Conservation (phyloP, 2,113 vertebrate species). For the Passer montanus region DNA sequence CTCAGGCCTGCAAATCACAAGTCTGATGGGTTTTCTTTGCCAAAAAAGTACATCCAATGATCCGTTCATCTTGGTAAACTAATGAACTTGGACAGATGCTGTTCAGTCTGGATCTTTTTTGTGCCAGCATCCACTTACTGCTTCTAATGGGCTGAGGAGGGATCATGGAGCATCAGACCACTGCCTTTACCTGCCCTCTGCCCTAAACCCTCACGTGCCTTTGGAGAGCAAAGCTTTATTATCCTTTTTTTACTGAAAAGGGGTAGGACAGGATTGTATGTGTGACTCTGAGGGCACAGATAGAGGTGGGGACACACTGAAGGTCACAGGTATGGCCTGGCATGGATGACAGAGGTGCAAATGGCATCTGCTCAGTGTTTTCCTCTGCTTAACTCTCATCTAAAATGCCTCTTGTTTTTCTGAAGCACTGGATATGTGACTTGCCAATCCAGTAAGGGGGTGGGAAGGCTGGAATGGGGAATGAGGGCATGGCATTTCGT, state of each 20-base stretch:
- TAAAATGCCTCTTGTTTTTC: neutral
- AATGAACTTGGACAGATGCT: conserved; percentile 52
- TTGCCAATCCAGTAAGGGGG: neutral
- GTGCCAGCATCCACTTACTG: neutral
- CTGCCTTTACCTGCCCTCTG: neutral
- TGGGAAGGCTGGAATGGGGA: neutral
- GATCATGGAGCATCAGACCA: neutral
- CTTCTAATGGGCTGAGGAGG: neutral
- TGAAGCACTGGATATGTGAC: neutral
- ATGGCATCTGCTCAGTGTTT: neutral
- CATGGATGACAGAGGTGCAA: neutral
- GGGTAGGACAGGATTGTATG: neutral
- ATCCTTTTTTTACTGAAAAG: neutral
- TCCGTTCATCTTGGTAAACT: conserved; percentile 28
- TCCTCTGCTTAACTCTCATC: neutral
- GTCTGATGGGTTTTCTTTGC: conserved; percentile 29
- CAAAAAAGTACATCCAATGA: conserved; percentile 25
- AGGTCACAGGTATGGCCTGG: neutral
- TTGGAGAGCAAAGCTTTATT: neutral
- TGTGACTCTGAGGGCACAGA: neutral
- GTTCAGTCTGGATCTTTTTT: neutral
- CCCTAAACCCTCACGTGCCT: neutral
- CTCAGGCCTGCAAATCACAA: neutral
- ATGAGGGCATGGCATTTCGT: neutral
- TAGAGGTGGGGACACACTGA: neutral